phyloP scores from a whole-genome alignment of 2,113 vertebrate genomes.

The Corapipo altera region DNA sequence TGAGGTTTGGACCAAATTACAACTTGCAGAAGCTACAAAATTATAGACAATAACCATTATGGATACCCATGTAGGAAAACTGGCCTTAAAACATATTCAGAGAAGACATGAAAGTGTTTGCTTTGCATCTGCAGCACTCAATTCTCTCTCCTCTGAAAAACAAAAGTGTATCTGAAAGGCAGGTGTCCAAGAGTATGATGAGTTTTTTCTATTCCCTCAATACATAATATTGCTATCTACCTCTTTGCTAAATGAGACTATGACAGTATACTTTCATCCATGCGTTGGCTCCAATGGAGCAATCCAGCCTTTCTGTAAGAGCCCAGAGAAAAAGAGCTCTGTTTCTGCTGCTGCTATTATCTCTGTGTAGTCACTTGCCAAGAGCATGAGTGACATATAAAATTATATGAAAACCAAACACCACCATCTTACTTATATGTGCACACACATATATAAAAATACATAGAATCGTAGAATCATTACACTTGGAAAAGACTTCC shows the following conservation, averaged over 20 bases:
- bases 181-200: constrained; percentile 4
- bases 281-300: not conserved
- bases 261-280: not conserved
- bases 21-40: constrained; percentile 18
- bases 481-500: not conserved
- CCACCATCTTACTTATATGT: not conserved
- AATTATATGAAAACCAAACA: not conserved
- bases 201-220: not conserved
- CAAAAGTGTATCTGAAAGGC: constrained; percentile 16
- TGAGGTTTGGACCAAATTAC: not conserved
- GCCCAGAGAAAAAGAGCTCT: not conserved
- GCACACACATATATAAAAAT: not conserved
- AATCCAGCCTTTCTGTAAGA: not conserved
- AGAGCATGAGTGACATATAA: not conserved
- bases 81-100: not conserved
- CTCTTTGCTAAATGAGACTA: not conserved
- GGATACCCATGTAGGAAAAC: not conserved
- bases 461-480: not conserved
- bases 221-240: constrained; percentile 10
- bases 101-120: not conserved
- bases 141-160: not conserved
- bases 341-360: not conserved
- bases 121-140: not conserved
- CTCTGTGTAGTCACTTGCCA: not conserved
- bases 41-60: not conserved